Base-by-base conservation (phyloP, 2,888 invertebrate species). In the Drosophila sordidula region DNA sequence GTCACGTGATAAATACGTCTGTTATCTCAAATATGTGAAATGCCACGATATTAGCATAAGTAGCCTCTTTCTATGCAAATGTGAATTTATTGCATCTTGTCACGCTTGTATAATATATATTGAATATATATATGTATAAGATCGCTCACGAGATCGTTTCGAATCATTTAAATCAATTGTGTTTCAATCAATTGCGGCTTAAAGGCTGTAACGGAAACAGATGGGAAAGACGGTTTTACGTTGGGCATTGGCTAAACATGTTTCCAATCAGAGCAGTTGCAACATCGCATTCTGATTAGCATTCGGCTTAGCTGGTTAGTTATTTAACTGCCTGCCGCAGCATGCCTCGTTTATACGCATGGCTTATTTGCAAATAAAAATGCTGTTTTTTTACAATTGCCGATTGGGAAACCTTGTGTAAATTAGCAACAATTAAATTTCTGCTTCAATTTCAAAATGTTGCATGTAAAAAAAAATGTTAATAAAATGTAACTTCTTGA, bases 91-190 rank as follows among this genome's bases (percentile, higher is more conserved):
- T 51, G 39, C 51, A 5, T 25, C 50, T 25, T 38, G 36, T 26
- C 50, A 2, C 36, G 18, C 18, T 18, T 18, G 18, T 18, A 18
- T 18, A 18, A 18, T 18, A 18, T 18, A 18, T 18, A 18, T 18
- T 18, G 18, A 18, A 18, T 1, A 18, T 2, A 54, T 2, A 1
- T 25, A 25, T 34, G 34, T 16, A 44, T 54, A 42, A 42, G 14
- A 32, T n/a, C 34, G 52, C 34, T 54, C 52, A 54, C 52, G 52
- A 54, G 44, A 54, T 54, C 44, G 12, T 8, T 16, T 54, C 9
- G 44, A 44, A 44, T 25, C 44, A 42, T n/a, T 25, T 42, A 54
- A 54, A 44, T 44, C 44, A 54, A 34, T 34, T 34, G 54, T 11
- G 22, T 22, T 6, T 12, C 5, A 12, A 34, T 44, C 32, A 32